Conservation (phyloP, 53 echinoderm and acorn worm genomes). For the Echinometra lucunter region DNA sequence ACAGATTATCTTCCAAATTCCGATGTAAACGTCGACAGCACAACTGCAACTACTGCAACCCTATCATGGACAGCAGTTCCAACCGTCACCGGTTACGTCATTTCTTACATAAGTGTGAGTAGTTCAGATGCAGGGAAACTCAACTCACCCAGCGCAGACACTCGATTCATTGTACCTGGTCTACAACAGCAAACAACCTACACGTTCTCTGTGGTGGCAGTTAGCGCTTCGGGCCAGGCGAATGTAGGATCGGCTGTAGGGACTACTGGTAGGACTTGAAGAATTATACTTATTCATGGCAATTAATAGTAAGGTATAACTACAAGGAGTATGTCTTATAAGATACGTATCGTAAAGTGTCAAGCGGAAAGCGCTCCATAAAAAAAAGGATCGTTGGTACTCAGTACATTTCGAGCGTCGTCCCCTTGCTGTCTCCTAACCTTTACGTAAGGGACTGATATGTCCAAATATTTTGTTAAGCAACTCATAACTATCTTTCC, state of each 20-base stretch:
- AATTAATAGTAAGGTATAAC: background rate
- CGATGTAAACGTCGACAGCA: background rate
- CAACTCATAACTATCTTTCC: no score
- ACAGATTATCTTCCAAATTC: background rate
- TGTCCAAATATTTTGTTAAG: no score
- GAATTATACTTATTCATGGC: no score
- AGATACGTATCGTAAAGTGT: no score
- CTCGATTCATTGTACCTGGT: background rate
- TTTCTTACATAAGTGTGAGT: conserved; percentile 31
- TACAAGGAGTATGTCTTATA: no score
- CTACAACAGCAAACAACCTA: conserved; percentile 5
- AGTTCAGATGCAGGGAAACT: background rate
- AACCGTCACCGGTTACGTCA: background rate
- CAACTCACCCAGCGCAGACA: background rate
- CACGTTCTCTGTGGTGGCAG: conserved; percentile 45
- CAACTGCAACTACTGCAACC: background rate
- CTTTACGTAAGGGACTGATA: no score
- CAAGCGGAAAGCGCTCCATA: no score
- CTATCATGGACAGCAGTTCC: background rate
- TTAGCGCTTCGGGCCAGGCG: background rate
- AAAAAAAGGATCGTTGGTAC: no score
- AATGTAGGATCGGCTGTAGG: conserved; percentile 30
- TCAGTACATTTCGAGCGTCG: no score
- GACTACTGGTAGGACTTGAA: background rate
- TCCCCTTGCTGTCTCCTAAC: no score